phyloP scores from a whole-genome alignment of 2,113 vertebrate species.

The Oryzias melastigma region DNA sequence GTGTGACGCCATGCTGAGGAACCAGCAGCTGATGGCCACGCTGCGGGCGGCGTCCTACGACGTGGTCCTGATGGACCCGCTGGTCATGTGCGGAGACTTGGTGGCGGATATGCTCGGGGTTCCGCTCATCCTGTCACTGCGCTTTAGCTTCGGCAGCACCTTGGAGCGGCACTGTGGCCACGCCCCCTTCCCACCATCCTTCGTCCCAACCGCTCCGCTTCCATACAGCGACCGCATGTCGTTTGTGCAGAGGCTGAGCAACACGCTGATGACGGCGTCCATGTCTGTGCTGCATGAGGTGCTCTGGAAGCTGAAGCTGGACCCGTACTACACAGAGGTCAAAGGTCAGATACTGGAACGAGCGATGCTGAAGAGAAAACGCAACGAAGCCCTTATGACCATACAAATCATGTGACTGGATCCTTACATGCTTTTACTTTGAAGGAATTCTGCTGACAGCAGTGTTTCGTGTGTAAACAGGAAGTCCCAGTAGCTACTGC shows the following conservation, averaged over 20 bases:
- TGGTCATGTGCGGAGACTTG: slow-evolving; percentile 27
- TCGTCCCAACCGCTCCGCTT: slow-evolving; percentile 13
- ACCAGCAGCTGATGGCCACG: slow-evolving; percentile 9
- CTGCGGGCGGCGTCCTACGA: slow-evolving; percentile 1
- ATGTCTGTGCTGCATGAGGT: background rate
- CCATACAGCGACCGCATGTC: slow-evolving; percentile 31
- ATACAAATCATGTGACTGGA: background rate
- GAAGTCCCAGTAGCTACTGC: slow-evolving; percentile 22
- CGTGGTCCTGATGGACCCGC: slow-evolving; percentile 4
- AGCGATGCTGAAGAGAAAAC: background rate
- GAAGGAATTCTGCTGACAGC: background rate
- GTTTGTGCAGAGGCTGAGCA: slow-evolving; percentile 27
- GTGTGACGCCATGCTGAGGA: slow-evolving; percentile 37
- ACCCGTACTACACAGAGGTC: slow-evolving; percentile 32
- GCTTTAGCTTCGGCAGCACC: slow-evolving; percentile 5
- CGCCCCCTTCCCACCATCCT: background rate
- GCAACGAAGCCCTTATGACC: background rate
- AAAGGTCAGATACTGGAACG: slow-evolving; percentile 20
- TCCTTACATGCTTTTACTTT: background rate
- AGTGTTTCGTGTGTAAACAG: slow-evolving; percentile 22
- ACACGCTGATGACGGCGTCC: background rate
- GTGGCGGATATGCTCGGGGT: slow-evolving; percentile 24
- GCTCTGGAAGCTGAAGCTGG: slow-evolving; percentile 1
- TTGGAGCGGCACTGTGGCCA: slow-evolving; percentile 47
- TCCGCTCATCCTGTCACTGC: slow-evolving; percentile 23